A percentile compares a stretch with the other conserved stretches of the same genome.
phyloP scores from a whole-genome alignment of 2,797 vertebrate genomes.

The Uromys caudimaculatus region DNA sequence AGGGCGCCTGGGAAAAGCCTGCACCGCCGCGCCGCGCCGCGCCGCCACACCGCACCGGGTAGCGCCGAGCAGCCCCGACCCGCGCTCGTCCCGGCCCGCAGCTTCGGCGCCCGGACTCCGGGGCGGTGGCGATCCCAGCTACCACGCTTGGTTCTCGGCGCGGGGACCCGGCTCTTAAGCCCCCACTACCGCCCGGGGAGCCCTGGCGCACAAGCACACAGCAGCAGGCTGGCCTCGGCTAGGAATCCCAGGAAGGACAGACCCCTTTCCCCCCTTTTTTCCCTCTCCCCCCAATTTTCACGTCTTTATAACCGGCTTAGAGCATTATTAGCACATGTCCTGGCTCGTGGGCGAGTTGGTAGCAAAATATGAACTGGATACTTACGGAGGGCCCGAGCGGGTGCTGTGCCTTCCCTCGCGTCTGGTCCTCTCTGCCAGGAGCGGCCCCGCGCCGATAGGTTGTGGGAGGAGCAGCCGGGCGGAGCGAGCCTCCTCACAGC shows the following conservation, averaged over 20 bases:
- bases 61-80: constrained; percentile 54
- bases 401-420: constrained; percentile 25
- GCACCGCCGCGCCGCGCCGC: constrained; percentile 56
- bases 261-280: constrained; percentile 12
- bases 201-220: constrained; percentile 68
- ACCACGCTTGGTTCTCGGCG: constrained; percentile 47
- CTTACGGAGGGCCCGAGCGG: constrained; percentile 66
- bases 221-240: constrained; percentile 69
- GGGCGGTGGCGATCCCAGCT: constrained; percentile 58
- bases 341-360: constrained; percentile 77
- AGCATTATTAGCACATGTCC: constrained; percentile 82
- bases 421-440: not conserved
- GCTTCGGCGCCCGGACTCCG: constrained; percentile 69
- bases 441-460: not conserved
- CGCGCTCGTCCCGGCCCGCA: constrained; percentile 37
- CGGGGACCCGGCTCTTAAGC: constrained; percentile 63
- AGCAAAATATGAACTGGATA: constrained; percentile 83
- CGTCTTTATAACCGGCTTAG: constrained; percentile 79
- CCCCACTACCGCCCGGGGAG: constrained; percentile 63
- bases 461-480: constrained; percentile 47
- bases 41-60: constrained; percentile 52
- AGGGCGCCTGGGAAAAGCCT: constrained; percentile 71
- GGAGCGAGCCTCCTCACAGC: constrained; percentile 21
- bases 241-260: constrained; percentile 78
- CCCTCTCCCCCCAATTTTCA: constrained; percentile 68